Conservation (phyloP, 2,888 invertebrate genomes). For the Melanargia galathea region DNA sequence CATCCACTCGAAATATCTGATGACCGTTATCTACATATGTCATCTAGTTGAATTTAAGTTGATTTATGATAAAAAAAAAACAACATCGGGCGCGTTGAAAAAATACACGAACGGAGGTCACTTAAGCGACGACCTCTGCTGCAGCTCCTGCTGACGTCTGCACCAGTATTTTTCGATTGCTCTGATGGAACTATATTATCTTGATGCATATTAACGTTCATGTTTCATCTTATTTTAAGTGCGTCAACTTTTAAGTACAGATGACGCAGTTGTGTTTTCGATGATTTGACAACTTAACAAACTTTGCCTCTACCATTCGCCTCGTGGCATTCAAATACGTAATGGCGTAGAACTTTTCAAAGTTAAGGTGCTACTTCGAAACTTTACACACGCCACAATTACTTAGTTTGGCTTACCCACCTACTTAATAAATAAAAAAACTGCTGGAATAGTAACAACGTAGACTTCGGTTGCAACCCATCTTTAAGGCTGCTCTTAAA, state of each 20-base stretch:
- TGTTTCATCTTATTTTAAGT: background rate
- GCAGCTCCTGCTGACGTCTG: too few species aligned
- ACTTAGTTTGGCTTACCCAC: too few species aligned
- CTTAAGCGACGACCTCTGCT: too few species aligned
- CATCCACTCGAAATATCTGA: conserved; percentile 43
- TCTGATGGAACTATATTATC: too few species aligned
- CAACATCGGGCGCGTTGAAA: too few species aligned
- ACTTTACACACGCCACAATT: too few species aligned
- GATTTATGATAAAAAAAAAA: background rate
- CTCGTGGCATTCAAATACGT: conserved; percentile 3
- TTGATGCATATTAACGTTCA: background rate
- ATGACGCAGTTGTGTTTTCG: conserved; percentile 4
- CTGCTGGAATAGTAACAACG: background rate
- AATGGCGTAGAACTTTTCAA: background rate
- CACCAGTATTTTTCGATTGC: too few species aligned
- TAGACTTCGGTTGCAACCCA: too few species aligned
- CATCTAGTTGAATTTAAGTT: background rate
- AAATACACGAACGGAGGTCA: too few species aligned
- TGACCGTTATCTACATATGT: conserved; percentile 30
- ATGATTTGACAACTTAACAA: background rate
- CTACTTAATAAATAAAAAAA: too few species aligned
- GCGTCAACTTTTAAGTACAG: conserved; percentile 1
- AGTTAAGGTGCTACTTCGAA: background rate
- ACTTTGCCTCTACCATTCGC: background rate
- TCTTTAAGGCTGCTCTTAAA: too few species aligned